Conservation (phyloP, 2,113 vertebrate genomes). For the Cavia aperea region DNA sequence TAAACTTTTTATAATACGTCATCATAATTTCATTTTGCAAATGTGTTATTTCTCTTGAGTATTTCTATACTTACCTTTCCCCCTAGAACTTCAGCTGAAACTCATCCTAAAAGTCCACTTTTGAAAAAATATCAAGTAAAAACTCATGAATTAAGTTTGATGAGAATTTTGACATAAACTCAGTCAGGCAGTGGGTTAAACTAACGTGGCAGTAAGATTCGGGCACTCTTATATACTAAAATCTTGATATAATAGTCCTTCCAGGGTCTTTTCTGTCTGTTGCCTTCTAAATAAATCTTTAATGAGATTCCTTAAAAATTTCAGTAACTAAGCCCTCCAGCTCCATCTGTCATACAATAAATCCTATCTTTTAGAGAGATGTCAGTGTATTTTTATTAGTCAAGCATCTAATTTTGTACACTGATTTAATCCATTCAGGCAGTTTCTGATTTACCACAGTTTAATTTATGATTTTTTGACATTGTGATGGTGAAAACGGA, state of each 20-base stretch:
- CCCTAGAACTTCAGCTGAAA: not conserved
- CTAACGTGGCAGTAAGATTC: not conserved
- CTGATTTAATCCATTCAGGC: not conserved
- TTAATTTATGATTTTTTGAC: not conserved
- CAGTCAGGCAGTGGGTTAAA: not conserved
- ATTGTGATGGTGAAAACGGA: not conserved
- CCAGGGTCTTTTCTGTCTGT: not conserved
- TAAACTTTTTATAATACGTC: not conserved
- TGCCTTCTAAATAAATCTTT: slow-evolving; percentile 21
- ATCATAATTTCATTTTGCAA: not conserved
- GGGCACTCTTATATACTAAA: not conserved
- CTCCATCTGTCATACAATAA: not conserved
- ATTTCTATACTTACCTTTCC: not conserved
- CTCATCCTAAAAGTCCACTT: not conserved
- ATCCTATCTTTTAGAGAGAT: not conserved
- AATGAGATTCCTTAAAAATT: not conserved
- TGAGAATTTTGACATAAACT: not conserved
- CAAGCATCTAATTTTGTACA: not conserved
- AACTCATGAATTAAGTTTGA: not conserved
- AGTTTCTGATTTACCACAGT: not conserved
- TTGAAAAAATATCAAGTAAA: not conserved
- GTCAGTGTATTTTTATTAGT: not conserved
- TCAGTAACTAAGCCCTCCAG: not conserved
- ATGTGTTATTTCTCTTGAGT: not conserved
- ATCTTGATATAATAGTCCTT: not conserved